These are phyloP conservation scores for Fistularia tabacaria DNA, from an alignment of 2,797 vertebrate species.

Conservation along the genomic window DNA sequence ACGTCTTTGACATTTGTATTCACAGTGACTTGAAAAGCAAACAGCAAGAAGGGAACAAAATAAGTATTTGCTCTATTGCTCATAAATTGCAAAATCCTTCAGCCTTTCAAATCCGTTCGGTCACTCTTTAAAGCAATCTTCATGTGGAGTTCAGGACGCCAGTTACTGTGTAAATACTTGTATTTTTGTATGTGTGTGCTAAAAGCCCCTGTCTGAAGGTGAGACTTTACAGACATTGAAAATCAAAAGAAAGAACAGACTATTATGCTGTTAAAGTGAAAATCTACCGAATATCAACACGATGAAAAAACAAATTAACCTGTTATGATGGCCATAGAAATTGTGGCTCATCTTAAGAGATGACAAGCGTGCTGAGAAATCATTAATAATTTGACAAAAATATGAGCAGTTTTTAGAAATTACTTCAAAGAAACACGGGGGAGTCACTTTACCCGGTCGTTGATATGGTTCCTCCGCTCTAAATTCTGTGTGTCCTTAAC, in stretches of 20 bases:
- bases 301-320: too few species aligned
- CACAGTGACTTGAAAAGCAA: conserved; percentile 45
- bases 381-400: too few species aligned
- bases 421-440: too few species aligned
- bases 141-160: not conserved
- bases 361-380: too few species aligned
- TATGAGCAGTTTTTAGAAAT: too few species aligned
- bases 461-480: too few species aligned
- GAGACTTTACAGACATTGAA: conserved; percentile 17
- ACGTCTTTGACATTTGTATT: conserved; percentile 20
- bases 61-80: too few species aligned
- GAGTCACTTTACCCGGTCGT: too few species aligned
- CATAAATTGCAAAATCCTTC: conserved; percentile 3
- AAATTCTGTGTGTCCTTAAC: too few species aligned
- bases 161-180: not conserved
- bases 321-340: too few species aligned
- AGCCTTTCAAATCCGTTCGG: not conserved
- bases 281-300: not conserved
- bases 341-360: too few species aligned
- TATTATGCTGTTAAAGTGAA: conserved; percentile 28
- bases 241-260: not conserved
- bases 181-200: not conserved
- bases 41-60: conserved; percentile 62
- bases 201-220: conserved; percentile 11
- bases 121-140: not conserved